Evolutionary conservation across 92 coral and sea anemone genomes (phyloP), one percentile per base, ranked within the genome.

Genomic region (Zoanthus sansibaricus): DNA sequence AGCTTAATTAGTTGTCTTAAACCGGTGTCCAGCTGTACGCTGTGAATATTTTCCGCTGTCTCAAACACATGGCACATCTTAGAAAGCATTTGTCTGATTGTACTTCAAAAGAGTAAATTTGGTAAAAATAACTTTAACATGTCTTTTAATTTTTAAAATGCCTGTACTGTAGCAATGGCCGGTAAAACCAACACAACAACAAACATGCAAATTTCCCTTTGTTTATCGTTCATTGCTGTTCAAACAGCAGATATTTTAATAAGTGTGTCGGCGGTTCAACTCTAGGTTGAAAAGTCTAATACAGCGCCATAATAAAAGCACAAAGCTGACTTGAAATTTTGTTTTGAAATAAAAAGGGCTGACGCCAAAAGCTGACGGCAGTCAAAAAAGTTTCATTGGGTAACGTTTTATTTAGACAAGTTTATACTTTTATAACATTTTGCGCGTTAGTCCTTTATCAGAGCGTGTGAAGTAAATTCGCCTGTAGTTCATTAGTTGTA

Each of bases 1-100:
- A 90, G 86, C 68, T 86, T 55, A 85, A 78, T 78, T 82, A 86
- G 56, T 79, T 77, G 72, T 77, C 68, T 78, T 68, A 20, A 72
- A 86, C 30, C 25, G 7, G 55, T 49, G 46, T 2, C 17, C 15
- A 48, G 8, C 31, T 59, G 83, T 77, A 52, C 55, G 68, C 45
- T 77, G 56, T 17, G 30, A 52, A 21, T 20, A 13, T 52, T 44
- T 37, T 25, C 72, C 37, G 72, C 48, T 18, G 18, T 61, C 17
- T 59, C 30, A 18, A 61, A 54, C 69, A 44, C 25, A 5, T 62
- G 17, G 10, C 17, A 37, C 42, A 4, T 37, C 1, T 37, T 2
- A 69, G 4, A 67, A 9, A 67, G 7, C 4, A 67, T 20, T 18
- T 67, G 4, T 8, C 7, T 48, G 16, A 17, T 75, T 52, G 42